Conservation (phyloP, 2,797 vertebrate species). For the Schizopygopsis pylzovi region DNA sequence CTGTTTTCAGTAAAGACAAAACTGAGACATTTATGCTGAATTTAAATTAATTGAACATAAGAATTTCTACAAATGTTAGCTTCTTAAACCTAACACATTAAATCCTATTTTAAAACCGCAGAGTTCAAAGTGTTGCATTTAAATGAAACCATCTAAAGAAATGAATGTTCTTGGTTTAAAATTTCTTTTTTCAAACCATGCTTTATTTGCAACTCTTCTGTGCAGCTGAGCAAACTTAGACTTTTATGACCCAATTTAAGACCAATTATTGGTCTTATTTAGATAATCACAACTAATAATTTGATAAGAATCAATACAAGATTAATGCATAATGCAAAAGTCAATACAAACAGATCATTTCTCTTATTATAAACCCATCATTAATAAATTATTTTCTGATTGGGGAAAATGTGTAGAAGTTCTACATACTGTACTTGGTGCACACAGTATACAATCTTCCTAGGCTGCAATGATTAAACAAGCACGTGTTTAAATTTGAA, state of each 20-base stretch:
- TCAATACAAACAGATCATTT: background rate
- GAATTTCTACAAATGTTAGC: too few relatives aligned
- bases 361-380: background rate
- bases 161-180: background rate
- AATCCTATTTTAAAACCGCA: too few relatives aligned
- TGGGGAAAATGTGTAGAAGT: too few relatives aligned
- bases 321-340: background rate
- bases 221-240: background rate
- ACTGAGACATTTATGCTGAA: background rate
- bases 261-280: background rate
- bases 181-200: background rate
- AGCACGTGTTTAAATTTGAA: too few relatives aligned
- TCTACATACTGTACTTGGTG: background rate
- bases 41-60: background rate
- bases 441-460: background rate
- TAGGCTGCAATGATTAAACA: background rate
- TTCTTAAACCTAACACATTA: background rate
- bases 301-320: background rate
- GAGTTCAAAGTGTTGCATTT: background rate
- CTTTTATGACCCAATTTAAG: background rate
- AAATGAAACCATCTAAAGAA: conserved; percentile 39
- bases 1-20: background rate
- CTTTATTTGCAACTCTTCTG: background rate
- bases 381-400: too few relatives aligned
- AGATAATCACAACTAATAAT: background rate